Evolutionary conservation across 2,888 invertebrate genomes (phyloP).

Genomic region (Microctonus aethiopoides): DNA sequence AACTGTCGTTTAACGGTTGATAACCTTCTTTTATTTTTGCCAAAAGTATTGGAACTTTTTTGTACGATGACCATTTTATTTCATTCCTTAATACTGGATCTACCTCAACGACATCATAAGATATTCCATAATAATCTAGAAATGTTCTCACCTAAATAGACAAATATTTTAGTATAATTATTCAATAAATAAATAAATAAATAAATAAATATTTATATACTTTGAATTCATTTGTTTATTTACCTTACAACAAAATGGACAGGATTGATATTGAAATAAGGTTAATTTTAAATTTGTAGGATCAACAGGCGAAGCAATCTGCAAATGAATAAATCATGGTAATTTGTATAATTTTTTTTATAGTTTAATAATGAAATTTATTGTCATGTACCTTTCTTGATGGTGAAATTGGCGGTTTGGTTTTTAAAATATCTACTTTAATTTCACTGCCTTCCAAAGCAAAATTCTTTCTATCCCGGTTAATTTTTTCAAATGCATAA

Average conservation of each 20-base stretch:
- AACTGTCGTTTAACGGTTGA: slow-evolving; percentile 92
- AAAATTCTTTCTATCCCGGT: slow-evolving; percentile 65
- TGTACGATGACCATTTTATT: slow-evolving; percentile 92
- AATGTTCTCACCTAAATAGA: slow-evolving; percentile 79
- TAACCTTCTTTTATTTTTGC: slow-evolving; percentile 80
- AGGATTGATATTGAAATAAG: slow-evolving; percentile 96
- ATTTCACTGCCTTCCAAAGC: slow-evolving; percentile 66
- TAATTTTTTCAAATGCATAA: slow-evolving; percentile 67
- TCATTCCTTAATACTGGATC: slow-evolving; percentile 93
- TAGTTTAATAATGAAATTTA: not conserved
- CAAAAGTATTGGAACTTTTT: slow-evolving; percentile 93
- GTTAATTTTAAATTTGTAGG: slow-evolving; percentile 80
- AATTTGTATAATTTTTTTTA: not conserved
- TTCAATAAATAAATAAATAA: not conserved
- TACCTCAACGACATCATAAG: slow-evolving; percentile 96
- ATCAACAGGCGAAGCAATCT: slow-evolving; percentile 77
- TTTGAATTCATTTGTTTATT: slow-evolving; percentile 18
- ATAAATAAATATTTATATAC: not conserved
- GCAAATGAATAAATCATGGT: slow-evolving; percentile 18
- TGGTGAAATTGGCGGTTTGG: slow-evolving; percentile 67
- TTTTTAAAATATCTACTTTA: slow-evolving; percentile 62
- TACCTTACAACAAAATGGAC: slow-evolving; percentile 97
- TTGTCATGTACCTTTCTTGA: slow-evolving; percentile 67
- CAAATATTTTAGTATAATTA: too few species aligned
- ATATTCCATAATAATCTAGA: slow-evolving; percentile 91